Evolutionary conservation across 2,797 vertebrate species (phyloP).

Genomic region (Sus cebifrons): DNA sequence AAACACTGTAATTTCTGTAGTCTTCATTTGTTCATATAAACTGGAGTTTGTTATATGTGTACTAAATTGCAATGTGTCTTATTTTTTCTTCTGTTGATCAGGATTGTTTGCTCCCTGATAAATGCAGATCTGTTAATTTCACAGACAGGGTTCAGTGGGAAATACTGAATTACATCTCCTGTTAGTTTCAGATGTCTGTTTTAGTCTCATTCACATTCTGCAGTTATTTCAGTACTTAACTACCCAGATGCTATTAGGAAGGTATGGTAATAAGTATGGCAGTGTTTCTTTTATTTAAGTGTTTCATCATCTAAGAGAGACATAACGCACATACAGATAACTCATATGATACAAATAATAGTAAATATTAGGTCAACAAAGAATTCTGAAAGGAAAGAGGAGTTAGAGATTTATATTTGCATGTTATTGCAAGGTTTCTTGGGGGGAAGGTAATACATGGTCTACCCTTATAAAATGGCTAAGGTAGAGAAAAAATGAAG

Average conservation of each 20-base stretch:
- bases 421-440: not conserved
- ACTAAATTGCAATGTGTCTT: not conserved
- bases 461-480: constrained; percentile 21
- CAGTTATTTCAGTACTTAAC: not conserved
- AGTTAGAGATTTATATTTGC: not conserved
- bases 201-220: constrained; percentile 2
- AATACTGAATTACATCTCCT: not conserved
- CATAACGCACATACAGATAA: not conserved
- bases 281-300: constrained; percentile 34
- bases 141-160: not conserved
- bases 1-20: not conserved
- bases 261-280: not conserved
- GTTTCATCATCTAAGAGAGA: constrained; percentile 19
- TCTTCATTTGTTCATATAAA: not conserved
- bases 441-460: not conserved
- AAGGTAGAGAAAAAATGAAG: not conserved
- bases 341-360: not conserved
- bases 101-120: not conserved
- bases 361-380: constrained; percentile 36
- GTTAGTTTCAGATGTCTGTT: not conserved
- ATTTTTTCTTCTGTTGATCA: constrained; percentile 1
- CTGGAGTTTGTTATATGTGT: not conserved
- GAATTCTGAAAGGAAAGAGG: constrained; percentile 48
- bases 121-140: constrained; percentile 8
- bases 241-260: not conserved